A percentile compares a stretch with the other conserved stretches of the same genome.
Evolutionary conservation across 2,113 vertebrate species (phyloP).

Genomic region (Amazona vittata): DNA sequence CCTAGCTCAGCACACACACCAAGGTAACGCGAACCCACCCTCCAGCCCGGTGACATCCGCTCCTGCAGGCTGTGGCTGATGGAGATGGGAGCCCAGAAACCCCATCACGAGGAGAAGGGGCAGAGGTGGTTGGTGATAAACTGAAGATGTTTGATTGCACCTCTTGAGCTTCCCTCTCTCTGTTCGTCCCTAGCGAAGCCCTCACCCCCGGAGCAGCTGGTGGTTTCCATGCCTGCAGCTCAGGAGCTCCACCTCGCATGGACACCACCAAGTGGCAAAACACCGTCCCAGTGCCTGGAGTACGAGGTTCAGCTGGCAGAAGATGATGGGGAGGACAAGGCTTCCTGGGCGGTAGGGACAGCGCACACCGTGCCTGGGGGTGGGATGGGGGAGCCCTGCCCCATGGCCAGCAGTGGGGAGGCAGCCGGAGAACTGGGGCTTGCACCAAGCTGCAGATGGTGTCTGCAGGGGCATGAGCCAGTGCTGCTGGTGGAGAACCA

Average conservation of each 20-base stretch:
- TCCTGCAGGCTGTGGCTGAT: fast-evolving
- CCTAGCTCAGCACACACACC: fast-evolving
- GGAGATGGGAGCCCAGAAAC: not conserved
- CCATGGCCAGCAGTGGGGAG: fast-evolving
- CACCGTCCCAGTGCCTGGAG: slow-evolving; percentile 79
- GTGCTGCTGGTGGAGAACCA: not conserved
- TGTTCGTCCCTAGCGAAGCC: not conserved
- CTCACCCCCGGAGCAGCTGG: slow-evolving; percentile 30
- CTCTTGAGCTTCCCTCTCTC: not conserved
- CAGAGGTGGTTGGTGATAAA: fast-evolving
- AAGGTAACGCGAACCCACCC: not conserved
- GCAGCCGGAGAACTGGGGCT: fast-evolving
- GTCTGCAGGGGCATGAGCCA: fast-evolving
- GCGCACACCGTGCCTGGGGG: fast-evolving
- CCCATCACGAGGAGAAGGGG: fast-evolving
- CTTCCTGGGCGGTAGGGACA: slow-evolving; percentile 56
- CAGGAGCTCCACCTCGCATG: slow-evolving; percentile 70
- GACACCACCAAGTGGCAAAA: slow-evolving; percentile 65
- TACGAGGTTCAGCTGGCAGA: slow-evolving; percentile 78
- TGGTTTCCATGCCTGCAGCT: slow-evolving; percentile 35
- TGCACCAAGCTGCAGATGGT: fast-evolving
- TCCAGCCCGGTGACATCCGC: not conserved
- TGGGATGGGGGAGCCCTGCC: not conserved
- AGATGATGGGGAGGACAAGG: not conserved
- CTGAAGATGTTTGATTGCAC: not conserved